Base-by-base conservation (phyloP, 2,888 invertebrate genomes). In the Pyrgus malvae region DNA sequence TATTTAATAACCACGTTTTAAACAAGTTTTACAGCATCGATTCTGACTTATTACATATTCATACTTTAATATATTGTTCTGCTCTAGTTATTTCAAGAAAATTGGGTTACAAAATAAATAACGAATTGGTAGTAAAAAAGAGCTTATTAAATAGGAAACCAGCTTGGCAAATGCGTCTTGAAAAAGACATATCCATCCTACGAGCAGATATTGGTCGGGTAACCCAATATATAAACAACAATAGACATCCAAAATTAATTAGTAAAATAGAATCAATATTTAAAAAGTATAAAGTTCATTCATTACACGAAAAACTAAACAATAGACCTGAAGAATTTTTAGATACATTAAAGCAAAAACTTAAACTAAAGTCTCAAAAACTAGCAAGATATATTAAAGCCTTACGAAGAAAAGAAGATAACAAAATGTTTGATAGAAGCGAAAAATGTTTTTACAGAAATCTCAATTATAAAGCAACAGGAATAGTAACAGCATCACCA, bases 361-460 rank as follows among this genome's bases (percentile, higher is more conserved):
- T 59, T 7, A 11, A 17, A 9, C 8, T 49, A 8, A 5, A 25
- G 4, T 6, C 16, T 7, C 44, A 25, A 11, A 8, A 57, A 25
- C 19, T 57, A n/a, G 45, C 41, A 40, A 29, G 61, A 40, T 58
- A 62, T 21, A 46, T 27, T 33, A 17, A 3, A 35, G 58, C 58
- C 17, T 57, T 56, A 23, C 27, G 35, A 9, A 41, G 63, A 1
- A 61, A 59, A 42, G 23, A 12, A 8, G 59, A 63, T 21, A 63
- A 63, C 16, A 35, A 8, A 12, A 50, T 54, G 33, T 61, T 61
- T 23, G 38, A 1, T 9, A 40, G 42, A 8, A 60, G 50, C 19
- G 56, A 61, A 48, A 60, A 56, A 45, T 33, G 46, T 12, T 58
- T 60, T 42, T 60, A 61, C 25, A 41, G 58, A 23, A 44, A 3